Evolutionary conservation across 2,888 invertebrate genomes (phyloP).

Genomic region (Listrodromus nycthemerus): DNA sequence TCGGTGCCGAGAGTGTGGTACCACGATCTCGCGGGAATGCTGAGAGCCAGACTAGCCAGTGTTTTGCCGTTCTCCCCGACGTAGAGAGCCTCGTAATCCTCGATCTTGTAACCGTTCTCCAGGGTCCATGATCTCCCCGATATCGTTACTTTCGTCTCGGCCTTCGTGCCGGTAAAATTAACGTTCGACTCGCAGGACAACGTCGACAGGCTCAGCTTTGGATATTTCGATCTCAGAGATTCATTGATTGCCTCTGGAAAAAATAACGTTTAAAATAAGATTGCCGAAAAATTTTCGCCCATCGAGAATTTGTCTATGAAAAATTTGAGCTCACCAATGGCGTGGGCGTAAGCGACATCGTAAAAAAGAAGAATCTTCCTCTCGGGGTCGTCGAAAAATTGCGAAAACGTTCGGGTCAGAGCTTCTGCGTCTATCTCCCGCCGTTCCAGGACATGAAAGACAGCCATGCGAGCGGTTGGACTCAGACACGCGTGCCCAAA

Average conservation of each 20-base stretch:
- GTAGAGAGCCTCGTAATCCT: constrained; percentile 88
- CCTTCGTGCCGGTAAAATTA: constrained; percentile 70
- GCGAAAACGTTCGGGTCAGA: constrained; percentile 80
- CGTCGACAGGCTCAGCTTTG: constrained; percentile 71
- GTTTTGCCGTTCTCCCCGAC: constrained; percentile 89
- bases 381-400: constrained; percentile 80
- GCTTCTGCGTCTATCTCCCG: constrained; percentile 85
- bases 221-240: constrained; percentile 70
- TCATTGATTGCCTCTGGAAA: constrained; percentile 73
- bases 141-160: constrained; percentile 63
- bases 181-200: constrained; percentile 77
- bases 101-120: constrained; percentile 77
- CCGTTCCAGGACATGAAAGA: constrained; percentile 90
- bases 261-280: constrained; percentile 5
- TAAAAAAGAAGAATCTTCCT: constrained; percentile 87
- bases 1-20: constrained; percentile 84
- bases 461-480: constrained; percentile 89
- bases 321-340: constrained; percentile 85
- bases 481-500: constrained; percentile 95
- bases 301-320: not conserved
- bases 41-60: constrained; percentile 87
- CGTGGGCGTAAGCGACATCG: constrained; percentile 89
- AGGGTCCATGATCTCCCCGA: constrained; percentile 79
- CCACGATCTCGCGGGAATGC: constrained; percentile 86
- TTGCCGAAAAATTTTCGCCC: constrained; percentile 54